Evolutionary conservation across 2,113 vertebrate genomes (phyloP).

Genomic region (Cyprinodon tularosa): DNA sequence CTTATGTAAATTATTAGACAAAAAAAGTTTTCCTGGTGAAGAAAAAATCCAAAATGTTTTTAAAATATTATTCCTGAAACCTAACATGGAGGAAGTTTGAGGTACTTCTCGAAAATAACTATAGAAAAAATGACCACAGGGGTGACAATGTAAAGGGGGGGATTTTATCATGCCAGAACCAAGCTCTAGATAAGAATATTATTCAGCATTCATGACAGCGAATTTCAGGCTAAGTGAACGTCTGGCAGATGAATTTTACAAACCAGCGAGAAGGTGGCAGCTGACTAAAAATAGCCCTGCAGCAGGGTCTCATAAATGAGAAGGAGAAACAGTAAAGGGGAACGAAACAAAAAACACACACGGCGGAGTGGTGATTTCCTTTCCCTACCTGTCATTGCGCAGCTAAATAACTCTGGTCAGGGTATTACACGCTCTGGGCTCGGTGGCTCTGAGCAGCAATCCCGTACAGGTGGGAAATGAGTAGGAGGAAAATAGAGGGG

Average conservation of each 20-base stretch:
- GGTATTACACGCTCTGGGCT: conserved; percentile 61
- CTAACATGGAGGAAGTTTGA: neutral
- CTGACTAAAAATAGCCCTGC: conserved; percentile 70
- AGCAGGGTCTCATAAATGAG: conserved; percentile 62
- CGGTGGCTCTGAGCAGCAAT: conserved; percentile 55
- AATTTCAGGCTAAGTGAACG: conserved; percentile 56
- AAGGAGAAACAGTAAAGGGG: conserved; percentile 65
- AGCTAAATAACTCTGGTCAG: conserved; percentile 72
- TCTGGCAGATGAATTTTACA: conserved; percentile 58
- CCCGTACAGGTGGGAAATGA: conserved; percentile 68
- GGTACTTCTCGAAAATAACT: conserved; percentile 6
- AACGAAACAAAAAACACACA: conserved; percentile 53
- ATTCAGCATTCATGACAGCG: conserved; percentile 42
- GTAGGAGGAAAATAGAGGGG: conserved; percentile 26
- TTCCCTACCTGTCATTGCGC: conserved; percentile 70
- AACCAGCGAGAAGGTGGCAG: conserved; percentile 61
- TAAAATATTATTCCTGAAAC: neutral
- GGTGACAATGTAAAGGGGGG: neutral
- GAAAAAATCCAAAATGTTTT: neutral
- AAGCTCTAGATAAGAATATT: conserved; percentile 48
- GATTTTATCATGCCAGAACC: conserved; percentile 33
- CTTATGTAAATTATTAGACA: neutral
- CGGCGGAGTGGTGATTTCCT: conserved; percentile 69
- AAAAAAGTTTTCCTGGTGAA: neutral
- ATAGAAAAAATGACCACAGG: neutral